These are phyloP conservation scores for Linepithema humile DNA, from an alignment of 1,140 invertebrate genomes.

Conservation along the genomic window DNA sequence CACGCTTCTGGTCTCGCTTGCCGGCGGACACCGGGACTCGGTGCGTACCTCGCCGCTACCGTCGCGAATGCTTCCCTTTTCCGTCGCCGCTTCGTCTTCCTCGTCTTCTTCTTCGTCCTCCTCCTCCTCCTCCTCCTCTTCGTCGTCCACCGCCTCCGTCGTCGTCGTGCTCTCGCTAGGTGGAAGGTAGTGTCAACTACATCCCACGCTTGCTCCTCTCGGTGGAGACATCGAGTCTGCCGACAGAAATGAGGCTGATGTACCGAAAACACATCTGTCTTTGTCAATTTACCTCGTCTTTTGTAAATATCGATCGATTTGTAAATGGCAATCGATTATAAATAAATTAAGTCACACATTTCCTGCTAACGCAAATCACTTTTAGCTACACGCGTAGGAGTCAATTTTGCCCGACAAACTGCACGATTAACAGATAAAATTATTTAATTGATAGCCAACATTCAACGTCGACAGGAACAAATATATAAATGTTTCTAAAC, in stretches of 20 bases:
- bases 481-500: background rate
- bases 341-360: no score
- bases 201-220: constrained; percentile 79
- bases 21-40: constrained; percentile 12
- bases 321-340: no score
- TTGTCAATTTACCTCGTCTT: no score
- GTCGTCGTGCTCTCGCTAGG: constrained; percentile 64
- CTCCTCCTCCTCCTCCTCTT: constrained; percentile 52
- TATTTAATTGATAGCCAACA: background rate
- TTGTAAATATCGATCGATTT: no score
- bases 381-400: no score
- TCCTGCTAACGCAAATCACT: no score
- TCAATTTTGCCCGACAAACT: no score
- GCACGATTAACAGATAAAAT: no score
- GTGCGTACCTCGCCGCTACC: constrained; percentile 4
- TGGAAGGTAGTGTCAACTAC: constrained; percentile 82
- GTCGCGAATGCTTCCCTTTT: constrained; percentile 60
- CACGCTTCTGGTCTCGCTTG: constrained; percentile 55
- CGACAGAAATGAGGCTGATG: constrained; percentile 46
- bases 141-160: constrained; percentile 53
- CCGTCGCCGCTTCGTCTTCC: constrained; percentile 21
- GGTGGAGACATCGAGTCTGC: constrained; percentile 79
- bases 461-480: background rate
- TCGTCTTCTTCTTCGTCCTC: constrained; percentile 17
- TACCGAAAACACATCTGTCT: background rate